A percentile compares a stretch with the other conserved stretches of the same genome.
Evolutionary conservation across 2,113 vertebrate genomes (phyloP).

Genomic region (Dinomys branickii): DNA sequence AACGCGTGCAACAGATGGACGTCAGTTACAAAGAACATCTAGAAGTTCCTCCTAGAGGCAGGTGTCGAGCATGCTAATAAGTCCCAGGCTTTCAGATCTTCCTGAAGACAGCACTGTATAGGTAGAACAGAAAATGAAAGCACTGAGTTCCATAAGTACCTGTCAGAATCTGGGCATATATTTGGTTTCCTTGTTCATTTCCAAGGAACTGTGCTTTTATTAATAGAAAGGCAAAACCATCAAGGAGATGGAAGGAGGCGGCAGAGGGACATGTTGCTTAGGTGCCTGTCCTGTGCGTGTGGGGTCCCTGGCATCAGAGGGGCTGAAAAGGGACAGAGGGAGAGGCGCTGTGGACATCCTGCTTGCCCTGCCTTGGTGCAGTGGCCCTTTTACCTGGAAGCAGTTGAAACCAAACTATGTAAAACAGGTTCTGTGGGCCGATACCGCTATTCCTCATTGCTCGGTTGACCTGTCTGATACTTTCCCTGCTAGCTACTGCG

Average conservation of each 20-base stretch:
- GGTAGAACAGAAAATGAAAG: constrained; percentile 32
- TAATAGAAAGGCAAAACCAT: not conserved
- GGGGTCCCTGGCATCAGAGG: not conserved
- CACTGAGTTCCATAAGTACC: not conserved
- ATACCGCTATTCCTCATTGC: not conserved
- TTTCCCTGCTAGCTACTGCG: not conserved
- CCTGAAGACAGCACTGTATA: not conserved
- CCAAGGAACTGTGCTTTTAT: not conserved
- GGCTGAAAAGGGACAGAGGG: not conserved
- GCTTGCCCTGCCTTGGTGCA: not conserved
- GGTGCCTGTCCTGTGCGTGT: accelerated
- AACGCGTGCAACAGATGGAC: constrained; percentile 64
- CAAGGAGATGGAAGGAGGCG: not conserved
- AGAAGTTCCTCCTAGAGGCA: constrained; percentile 54
- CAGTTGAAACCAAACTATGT: not conserved
- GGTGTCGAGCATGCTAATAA: constrained; percentile 47
- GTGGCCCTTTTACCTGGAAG: not conserved
- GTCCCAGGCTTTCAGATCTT: constrained; percentile 42
- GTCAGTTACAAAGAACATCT: constrained; percentile 36
- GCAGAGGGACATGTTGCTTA: accelerated
- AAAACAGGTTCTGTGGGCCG: not conserved
- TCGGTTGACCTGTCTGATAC: not conserved
- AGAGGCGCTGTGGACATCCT: too few species aligned
- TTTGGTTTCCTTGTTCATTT: not conserved
- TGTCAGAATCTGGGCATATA: not conserved